Base-by-base conservation (phyloP, 1,140 invertebrate genomes). In the Orussus abietinus region DNA sequence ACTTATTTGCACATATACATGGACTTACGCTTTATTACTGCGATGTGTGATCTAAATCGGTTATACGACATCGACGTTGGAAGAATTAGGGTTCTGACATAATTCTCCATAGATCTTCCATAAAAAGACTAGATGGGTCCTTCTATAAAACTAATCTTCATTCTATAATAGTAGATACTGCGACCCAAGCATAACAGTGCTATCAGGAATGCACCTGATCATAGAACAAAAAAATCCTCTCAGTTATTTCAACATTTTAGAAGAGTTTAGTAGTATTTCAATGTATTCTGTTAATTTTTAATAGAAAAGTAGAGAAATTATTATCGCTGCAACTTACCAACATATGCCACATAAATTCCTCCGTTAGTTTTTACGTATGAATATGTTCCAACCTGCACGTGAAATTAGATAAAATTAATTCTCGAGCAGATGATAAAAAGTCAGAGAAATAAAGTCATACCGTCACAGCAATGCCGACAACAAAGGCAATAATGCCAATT, bases 101-200 rank as follows among this genome's bases (percentile, higher is more conserved):
- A 22, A 40, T 40, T 38, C 43, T 44, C 30, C 31, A 37, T 22
- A 43, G 28, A 43, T 47, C 20, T 36, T 46, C 28, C 12, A 40
- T 40, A 36, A 36, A 36, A 42, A 39, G 45, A 65, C 60, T 81
- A 86, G 80, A 86, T 84, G 15, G 87, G 85, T 44, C 86, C 86
- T 62, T 90, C 88, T 59, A 92, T 90, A 39, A 80, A 74, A 75
- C 88, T 92, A 26, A 91, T 85, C 76, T 91, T 93, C 81, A 95
- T 90, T 34, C 83, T 84, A 73, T 83, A 91, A 70, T 92, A 92
- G 70, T 92, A 93, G 50, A 90, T 74, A 57, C 88, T 85, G 53
- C 90, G 82, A 42, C 80, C 80, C 39, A 90, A 76, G 31, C 90
- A 79, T 28, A 88, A 64, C 12, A 88, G 57, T 9, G 86, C 80